Base-by-base conservation (phyloP, 2,888 invertebrate species). In the Aplocera efformata region DNA sequence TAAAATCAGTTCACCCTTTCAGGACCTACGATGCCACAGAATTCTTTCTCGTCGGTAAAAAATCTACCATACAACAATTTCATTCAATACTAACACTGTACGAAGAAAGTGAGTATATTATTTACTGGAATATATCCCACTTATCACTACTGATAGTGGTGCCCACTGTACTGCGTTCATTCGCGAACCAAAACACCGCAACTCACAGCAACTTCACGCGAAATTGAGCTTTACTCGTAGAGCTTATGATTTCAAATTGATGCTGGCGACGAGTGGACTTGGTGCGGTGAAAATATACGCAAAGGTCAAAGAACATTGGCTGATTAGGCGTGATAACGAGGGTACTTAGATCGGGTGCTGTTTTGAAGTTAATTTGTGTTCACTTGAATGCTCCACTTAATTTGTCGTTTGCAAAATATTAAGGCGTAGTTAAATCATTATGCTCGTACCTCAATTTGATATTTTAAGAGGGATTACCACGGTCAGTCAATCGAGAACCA, bases 271-370 rank as follows among this genome's bases (percentile, higher is more conserved):
- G 2, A 4, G 3, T 22, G 32, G 29, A 56, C 40, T 50, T 72
- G 47, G 38, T 47, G 51, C 41, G 51, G 48, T 59, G 51, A 56
- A 59, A 56, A 50, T 53, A 40, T 42, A 48, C 40, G 39, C 45
- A 60, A 69, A 73, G 85, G 85, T 86, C 85, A 86, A 84, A 84
- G 84, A 79, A 81, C 85, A 81, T 58, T 60, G 70, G 56, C 74
- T 79, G 83, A 82, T 81, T 78, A 80, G 67, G 54, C 60, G 58
- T 63, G 61, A 53, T 60, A 60, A 67, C 62, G 67, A 53, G 53
- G 58, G 68, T 67, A 69, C 64, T 72, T 72, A 74, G 68, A 68
- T 67, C 49, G 53, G 63, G 63, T 59, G 60, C 56, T 63, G 61
- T 63, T 62, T 66, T 53, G 46, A 58, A 50, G 35, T 51, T 54